phyloP scores from a whole-genome alignment of 2,113 vertebrate genomes.

The Lamprotornis superbus region DNA sequence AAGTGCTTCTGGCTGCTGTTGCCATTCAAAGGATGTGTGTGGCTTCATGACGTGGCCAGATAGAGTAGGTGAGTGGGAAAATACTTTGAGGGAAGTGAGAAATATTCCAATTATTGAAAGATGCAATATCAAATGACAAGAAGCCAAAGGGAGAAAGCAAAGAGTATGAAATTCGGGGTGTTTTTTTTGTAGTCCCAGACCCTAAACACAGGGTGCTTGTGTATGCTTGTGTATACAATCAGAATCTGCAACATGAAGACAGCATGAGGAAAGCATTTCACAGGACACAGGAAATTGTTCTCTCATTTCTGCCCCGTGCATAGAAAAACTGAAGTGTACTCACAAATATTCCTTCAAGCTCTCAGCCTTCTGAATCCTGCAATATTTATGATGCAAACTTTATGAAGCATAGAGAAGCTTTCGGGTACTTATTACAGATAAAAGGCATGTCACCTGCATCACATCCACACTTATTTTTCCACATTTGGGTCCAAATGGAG shows the following conservation, averaged over 20 bases:
- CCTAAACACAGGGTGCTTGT: neutral
- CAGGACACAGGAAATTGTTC: neutral
- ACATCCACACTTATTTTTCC: neutral
- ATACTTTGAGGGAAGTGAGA: neutral
- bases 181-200: neutral
- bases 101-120: neutral
- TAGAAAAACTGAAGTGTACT: neutral
- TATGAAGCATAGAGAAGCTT: neutral
- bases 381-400: neutral
- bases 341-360: neutral
- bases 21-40: neutral
- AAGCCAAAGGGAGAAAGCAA: neutral
- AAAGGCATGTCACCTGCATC: neutral
- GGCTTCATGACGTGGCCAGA: neutral
- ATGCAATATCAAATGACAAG: neutral
- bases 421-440: neutral
- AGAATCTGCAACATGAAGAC: neutral
- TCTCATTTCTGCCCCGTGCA: neutral
- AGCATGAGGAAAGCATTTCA: neutral
- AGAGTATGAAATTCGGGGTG: neutral
- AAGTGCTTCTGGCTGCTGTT: neutral
- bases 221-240: neutral
- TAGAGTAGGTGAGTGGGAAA: neutral
- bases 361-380: neutral
- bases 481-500: neutral